Evolutionary conservation across 2,113 vertebrate species (phyloP), one percentile per base, ranked within the genome.

Genomic region (Centropristis striata): DNA sequence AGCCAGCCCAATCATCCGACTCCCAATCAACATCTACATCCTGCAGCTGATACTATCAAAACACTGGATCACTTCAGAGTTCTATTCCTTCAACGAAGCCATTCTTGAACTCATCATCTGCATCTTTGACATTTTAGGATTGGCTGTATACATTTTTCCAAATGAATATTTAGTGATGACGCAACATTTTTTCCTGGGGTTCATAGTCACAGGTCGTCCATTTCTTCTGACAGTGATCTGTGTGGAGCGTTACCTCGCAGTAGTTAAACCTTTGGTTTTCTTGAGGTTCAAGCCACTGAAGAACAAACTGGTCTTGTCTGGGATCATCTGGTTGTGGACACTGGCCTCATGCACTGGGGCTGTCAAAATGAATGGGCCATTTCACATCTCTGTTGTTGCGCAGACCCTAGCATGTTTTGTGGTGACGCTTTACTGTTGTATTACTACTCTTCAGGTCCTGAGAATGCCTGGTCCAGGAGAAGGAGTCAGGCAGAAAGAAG

Each of bases 381-480:
- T 27, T 73, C 12, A 15, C 2, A 1, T 1, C 1, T 4, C 51
- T 23, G 0, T 36, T 11, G 0, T 32, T 0, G 15, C 7, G 6
- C 46, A 80, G 2, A 0, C 70, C 1, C 0, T 0, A 2, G 0
- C 15, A 2, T 39, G 8, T 39, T 76, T 42, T 58, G 16, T 7
- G 2, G 21, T 74, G 3, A 55, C 74, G 16, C 10, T 89, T 32
- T 79, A 79, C 46, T 86, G 71, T 21, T 83, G 71, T 51, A 8
- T 60, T 59, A n/a, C 47, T 16, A 60, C 39, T 58, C 77, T 85
- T 32, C 9, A 6, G 21, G 68, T 20, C 16, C 69, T 86, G 2
- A 84, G 71, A 41, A 68, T 49, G 39, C 82, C 77, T 14, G 36
- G 71, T 54, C 85, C 82, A 1, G 84, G 82, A 37, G 55, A 83